Evolutionary conservation across 1,140 invertebrate genomes (phyloP).

Genomic region (Aradophagus sp.): DNA sequence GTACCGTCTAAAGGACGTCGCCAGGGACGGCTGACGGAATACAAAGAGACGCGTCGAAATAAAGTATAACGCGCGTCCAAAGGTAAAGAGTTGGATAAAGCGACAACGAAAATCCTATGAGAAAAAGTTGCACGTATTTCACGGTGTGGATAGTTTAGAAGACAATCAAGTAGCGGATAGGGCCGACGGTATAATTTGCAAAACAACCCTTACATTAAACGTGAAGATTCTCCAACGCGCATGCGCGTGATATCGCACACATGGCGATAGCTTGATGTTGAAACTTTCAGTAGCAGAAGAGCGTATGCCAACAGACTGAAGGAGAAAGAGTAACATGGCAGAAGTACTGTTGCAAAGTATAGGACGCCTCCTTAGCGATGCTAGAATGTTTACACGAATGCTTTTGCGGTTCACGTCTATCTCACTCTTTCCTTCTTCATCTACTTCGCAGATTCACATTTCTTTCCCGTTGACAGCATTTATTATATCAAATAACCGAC

Average conservation of each 20-base stretch:
- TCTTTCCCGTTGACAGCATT: conserved; percentile 32
- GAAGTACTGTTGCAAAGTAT: conserved; percentile 46
- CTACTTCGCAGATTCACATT: conserved; percentile 26
- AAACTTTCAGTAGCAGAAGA: conserved; percentile 38
- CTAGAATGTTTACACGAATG: conserved; percentile 58
- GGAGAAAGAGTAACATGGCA: conserved; percentile 45
- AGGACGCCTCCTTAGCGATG: conserved; percentile 48
- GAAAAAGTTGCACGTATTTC: conserved; percentile 55
- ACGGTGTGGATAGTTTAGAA: conserved; percentile 53
- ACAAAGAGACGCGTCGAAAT: conserved; percentile 32
- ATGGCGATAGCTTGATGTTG: conserved; percentile 22
- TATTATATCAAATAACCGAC: conserved; percentile 47
- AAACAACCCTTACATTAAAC: conserved; percentile 24
- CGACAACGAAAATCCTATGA: conserved; percentile 29
- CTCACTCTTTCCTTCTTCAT: conserved; percentile 32
- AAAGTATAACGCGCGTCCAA: conserved; percentile 25
- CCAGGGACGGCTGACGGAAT: conserved; percentile 31
- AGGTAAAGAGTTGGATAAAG: conserved; percentile 46
- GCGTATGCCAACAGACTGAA: conserved; percentile 21
- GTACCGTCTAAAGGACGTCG: conserved; percentile 51
- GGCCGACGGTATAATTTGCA: conserved; percentile 32
- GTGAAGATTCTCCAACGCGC: conserved; percentile 1
- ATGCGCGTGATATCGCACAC: conserved; percentile 35
- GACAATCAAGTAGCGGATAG: conserved; percentile 56
- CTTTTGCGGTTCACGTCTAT: conserved; percentile 56